Evolutionary conservation across 2,888 invertebrate genomes (phyloP).

Genomic region (Brassicogethes aeneus): DNA sequence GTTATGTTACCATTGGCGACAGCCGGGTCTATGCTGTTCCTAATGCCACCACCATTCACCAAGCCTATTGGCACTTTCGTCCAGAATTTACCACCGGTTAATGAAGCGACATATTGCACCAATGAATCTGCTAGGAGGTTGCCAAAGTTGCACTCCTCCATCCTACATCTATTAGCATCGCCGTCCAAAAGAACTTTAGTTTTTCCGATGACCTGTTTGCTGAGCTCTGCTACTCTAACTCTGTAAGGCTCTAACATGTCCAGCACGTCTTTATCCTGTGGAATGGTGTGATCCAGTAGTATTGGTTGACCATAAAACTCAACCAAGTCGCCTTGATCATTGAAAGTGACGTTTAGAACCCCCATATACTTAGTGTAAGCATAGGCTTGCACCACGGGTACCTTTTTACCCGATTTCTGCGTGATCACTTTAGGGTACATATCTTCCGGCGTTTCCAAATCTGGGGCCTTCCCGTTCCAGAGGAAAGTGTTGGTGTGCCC

Average conservation of each 20-base stretch:
- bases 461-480: conserved; percentile 65
- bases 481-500: conserved; percentile 89
- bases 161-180: conserved; percentile 50
- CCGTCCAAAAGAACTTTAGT: conserved; percentile 66
- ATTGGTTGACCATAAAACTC: conserved; percentile 66
- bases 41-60: conserved; percentile 68
- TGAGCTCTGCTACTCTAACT: conserved; percentile 46
- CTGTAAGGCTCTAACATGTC: conserved; percentile 53
- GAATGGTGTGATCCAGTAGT: conserved; percentile 55
- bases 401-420: conserved; percentile 61
- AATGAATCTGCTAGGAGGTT: conserved; percentile 73
- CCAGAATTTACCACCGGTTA: conserved; percentile 44
- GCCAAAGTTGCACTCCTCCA: conserved; percentile 75
- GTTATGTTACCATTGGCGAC: conserved; percentile 62
- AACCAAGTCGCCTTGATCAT: conserved; percentile 60
- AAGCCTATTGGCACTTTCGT: conserved; percentile 69
- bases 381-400: conserved; percentile 82
- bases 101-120: conserved; percentile 45
- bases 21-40: conserved; percentile 51
- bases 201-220: conserved; percentile 52
- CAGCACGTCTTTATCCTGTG: conserved; percentile 58
- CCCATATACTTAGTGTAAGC: conserved; percentile 90
- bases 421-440: conserved; percentile 67
- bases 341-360: conserved; percentile 59
- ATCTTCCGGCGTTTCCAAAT: conserved; percentile 60